Conservation (phyloP, 2,113 vertebrate species). For the Burhinus oedicnemus region DNA sequence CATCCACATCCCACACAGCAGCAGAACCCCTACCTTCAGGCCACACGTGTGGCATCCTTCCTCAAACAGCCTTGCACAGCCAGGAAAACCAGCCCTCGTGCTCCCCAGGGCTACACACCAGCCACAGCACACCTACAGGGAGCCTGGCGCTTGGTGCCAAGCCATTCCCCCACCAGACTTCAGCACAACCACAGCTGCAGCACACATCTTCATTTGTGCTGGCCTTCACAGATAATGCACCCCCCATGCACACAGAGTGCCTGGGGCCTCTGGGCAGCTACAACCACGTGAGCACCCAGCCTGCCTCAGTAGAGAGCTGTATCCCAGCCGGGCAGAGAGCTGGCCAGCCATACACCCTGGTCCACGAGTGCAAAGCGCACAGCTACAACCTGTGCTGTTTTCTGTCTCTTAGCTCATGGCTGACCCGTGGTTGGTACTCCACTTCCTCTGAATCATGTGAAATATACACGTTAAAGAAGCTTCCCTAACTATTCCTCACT, state of each 20-base stretch:
- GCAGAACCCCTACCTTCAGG: background rate
- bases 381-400: background rate
- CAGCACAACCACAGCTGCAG: background rate
- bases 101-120: background rate
- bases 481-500: background rate
- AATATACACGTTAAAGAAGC: background rate
- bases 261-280: background rate
- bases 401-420: background rate
- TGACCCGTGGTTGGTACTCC: background rate
- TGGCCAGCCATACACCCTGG: background rate
- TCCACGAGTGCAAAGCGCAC: background rate
- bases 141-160: background rate
- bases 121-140: background rate
- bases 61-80: fast-evolving
- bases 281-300: background rate
- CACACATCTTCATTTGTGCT: fast-evolving
- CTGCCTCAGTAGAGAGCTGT: background rate
- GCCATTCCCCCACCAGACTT: background rate
- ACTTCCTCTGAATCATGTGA: background rate
- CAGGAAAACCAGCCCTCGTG: background rate
- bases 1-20: background rate
- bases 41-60: background rate
- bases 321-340: background rate
- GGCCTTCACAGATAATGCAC: background rate
- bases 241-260: background rate